A percentile compares a stretch with the other conserved stretches of the same genome.
Evolutionary conservation across 2,113 vertebrate species (phyloP).

Genomic region (Rhineura floridana): DNA sequence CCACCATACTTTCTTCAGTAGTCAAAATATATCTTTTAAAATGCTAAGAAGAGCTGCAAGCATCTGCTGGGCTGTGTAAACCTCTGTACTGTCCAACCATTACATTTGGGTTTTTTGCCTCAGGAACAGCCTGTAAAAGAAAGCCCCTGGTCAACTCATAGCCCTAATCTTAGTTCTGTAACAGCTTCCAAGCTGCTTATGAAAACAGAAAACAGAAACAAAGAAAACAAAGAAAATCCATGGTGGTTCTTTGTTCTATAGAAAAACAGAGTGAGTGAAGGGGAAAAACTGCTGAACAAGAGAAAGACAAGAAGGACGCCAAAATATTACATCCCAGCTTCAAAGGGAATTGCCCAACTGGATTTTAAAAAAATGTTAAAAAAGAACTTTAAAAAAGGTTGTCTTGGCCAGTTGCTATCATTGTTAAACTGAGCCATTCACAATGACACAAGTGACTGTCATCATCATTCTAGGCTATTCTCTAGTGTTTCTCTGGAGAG

Average conservation of each 20-base stretch:
- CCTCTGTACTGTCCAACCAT: background rate
- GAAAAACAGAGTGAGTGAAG: constrained; percentile 22
- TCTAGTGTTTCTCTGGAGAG: background rate
- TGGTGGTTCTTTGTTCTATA: constrained; percentile 25
- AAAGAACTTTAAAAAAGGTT: background rate
- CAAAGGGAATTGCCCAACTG: constrained; percentile 4
- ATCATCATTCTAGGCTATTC: background rate
- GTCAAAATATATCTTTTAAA: background rate
- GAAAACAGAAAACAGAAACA: background rate
- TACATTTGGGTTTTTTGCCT: constrained; percentile 19
- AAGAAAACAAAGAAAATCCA: constrained; percentile 35
- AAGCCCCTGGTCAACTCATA: constrained; percentile 11
- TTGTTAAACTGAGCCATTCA: background rate
- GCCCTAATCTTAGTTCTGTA: constrained; percentile 25
- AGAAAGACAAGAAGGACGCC: background rate
- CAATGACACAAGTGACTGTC: background rate
- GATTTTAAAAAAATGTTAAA: background rate
- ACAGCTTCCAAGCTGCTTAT: constrained; percentile 30
- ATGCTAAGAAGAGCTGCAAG: accelerated
- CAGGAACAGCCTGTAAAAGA: background rate
- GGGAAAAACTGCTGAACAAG: background rate
- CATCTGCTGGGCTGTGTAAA: accelerated
- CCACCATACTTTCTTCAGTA: background rate
- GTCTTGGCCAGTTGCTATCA: background rate
- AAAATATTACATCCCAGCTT: background rate